These are phyloP conservation scores for Halcyon badia DNA, from an alignment of 2,797 vertebrate species.

Conservation along the genomic window DNA sequence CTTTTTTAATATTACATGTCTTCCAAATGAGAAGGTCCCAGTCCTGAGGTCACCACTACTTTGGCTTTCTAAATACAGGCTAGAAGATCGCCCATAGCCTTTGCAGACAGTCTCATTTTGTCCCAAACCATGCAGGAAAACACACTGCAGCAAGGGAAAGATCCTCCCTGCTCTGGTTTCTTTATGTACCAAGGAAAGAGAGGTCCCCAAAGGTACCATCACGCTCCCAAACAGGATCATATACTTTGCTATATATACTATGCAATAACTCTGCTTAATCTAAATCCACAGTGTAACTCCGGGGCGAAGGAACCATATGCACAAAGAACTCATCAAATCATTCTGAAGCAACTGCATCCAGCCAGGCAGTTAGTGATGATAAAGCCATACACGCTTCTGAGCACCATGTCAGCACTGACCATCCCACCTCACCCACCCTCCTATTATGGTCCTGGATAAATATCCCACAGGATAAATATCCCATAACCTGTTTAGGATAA, in stretches of 20 bases:
- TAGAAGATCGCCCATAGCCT: background rate
- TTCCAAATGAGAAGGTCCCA: background rate
- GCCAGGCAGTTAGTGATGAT: background rate
- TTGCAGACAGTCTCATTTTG: background rate
- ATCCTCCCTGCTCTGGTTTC: background rate
- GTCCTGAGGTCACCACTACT: background rate
- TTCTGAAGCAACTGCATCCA: background rate
- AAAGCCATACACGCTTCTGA: background rate
- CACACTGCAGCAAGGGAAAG: background rate
- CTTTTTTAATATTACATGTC: background rate
- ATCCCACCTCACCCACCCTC: background rate
- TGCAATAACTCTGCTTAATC: background rate
- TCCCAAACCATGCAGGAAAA: background rate
- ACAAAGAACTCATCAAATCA: background rate
- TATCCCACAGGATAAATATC: background rate
- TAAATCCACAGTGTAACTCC: background rate
- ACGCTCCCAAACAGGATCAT: background rate
- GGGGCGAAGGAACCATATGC: background rate
- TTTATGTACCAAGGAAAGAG: background rate
- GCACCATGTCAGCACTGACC: rapidly evolving
- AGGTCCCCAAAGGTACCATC: background rate
- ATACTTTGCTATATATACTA: background rate
- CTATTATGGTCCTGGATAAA: rapidly evolving
- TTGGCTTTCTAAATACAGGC: background rate
- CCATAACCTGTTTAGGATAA: background rate